A percentile compares a stretch with the other conserved stretches of the same genome.
phyloP scores from a whole-genome alignment of 1,140 invertebrate species.

The Oreohelix idahoensis region DNA sequence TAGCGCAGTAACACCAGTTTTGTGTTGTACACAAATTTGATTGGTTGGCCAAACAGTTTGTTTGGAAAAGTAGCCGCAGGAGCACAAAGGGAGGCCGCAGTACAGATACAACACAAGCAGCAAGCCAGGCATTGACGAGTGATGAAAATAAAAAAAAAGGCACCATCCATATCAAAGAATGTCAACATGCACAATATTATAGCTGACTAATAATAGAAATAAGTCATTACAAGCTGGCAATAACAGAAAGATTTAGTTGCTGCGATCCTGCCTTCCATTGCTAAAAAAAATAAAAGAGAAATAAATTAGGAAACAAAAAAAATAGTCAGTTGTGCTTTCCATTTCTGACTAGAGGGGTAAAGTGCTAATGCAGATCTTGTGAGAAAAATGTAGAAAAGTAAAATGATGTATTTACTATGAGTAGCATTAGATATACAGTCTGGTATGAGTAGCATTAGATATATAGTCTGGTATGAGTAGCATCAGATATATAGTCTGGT shows the following conservation, averaged over 20 bases:
- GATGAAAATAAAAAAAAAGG: slow-evolving; percentile 39
- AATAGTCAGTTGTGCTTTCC: background rate
- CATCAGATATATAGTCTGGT: no score
- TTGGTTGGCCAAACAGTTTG: slow-evolving; percentile 20
- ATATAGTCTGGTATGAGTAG: no score
- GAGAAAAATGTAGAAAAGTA: no score
- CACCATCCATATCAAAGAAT: slow-evolving; percentile 40
- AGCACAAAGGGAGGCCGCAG: slow-evolving; percentile 36
- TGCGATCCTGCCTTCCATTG: background rate
- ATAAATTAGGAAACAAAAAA: background rate
- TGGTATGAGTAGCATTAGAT: no score
- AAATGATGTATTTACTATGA: no score
- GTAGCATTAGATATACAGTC: no score
- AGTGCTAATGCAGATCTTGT: no score
- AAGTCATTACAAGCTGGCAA: background rate
- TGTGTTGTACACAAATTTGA: slow-evolving; percentile 9
- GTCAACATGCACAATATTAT: slow-evolving; percentile 34
- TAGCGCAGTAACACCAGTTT: slow-evolving; percentile 13
- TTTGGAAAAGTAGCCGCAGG: slow-evolving; percentile 27
- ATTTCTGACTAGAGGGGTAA: no score
- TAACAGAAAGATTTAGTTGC: background rate
- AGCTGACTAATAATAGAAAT: background rate
- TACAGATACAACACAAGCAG: slow-evolving; percentile 39
- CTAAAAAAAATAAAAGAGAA: background rate
- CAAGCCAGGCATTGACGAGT: slow-evolving; percentile 39